Evolutionary conservation across 2,113 vertebrate species (phyloP), one percentile per base, ranked within the genome.

Genomic region (Ciconia stormi): DNA sequence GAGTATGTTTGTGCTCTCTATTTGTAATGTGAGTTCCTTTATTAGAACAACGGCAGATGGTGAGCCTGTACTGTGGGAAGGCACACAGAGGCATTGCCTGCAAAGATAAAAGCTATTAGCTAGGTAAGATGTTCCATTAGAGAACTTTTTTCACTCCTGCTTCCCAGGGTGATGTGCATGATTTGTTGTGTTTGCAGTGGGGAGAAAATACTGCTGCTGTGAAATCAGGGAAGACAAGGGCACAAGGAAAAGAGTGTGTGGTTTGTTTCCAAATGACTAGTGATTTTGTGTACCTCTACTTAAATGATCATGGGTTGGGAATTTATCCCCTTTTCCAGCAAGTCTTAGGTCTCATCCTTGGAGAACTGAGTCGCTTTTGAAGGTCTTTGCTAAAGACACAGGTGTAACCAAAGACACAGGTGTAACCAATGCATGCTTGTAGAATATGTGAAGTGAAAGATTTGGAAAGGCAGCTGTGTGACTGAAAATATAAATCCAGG

Each of bases 31-130:
- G 70, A 82, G 40, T 63, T 76, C 47, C 38, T 89, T 81, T 86
- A 62, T 88, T 91, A 66, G 46, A 78, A 34, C 71, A 82, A 46
- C 83, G 89, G 86, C 91, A 91, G 89, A 77, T 90, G 91, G 82
- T 73, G 59, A 89, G 55, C 46, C 46, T 90, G 26, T 58, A 19
- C 67, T 27, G 26, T 55, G 63, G 58, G 67, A 58, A 77, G 67
- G 36, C 66, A 52, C 66, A 77, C 66, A 86, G 61, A 82, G 62
- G 67, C 53, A 42, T 14, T 69, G 18, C 79, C 72, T 82, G 88
- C 53, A 70, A 49, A 87, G 55, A 73, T 11, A 78, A 49, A 72
- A 74, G 80, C 71, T 71, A 36, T 93, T 92, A 90, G 27, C 40
- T 72, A 94, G 79, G 82, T 90, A 67, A 65, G 61, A 76, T 74